Conservation (phyloP, 2,888 invertebrate species). For the Chloroclysta siterata region DNA sequence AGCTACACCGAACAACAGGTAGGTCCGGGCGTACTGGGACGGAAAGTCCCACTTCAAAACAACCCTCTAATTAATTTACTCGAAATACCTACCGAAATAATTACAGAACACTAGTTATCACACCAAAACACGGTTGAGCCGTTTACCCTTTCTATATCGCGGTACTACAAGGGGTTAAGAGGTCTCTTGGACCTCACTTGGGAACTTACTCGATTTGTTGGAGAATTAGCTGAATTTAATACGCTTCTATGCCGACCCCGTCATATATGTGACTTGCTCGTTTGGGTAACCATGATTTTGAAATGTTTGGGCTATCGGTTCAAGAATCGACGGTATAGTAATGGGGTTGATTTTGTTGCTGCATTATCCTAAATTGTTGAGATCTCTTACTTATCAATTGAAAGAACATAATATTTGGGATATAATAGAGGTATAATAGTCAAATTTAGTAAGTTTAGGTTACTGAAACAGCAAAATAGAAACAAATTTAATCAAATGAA, state of each 20-base stretch:
- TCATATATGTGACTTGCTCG: conserved; percentile 61
- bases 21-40: conserved; percentile 4
- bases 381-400: too few species aligned
- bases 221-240: conserved; percentile 71
- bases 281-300: conserved; percentile 47
- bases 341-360: not conserved
- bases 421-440: too few species aligned
- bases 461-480: too few species aligned
- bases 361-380: too few species aligned
- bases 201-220: conserved; percentile 68
- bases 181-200: conserved; percentile 61
- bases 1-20: conserved; percentile 27
- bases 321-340: too few species aligned
- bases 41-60: conserved; percentile 7
- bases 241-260: conserved; percentile 52
- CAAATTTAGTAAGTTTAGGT: too few species aligned
- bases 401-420: too few species aligned
- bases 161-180: conserved; percentile 50
- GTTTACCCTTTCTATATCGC: conserved; percentile 56
- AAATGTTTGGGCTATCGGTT: conserved; percentile 11
- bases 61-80: conserved; percentile 29
- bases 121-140: conserved; percentile 55
- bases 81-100: conserved; percentile 27
- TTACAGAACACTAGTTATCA: conserved; percentile 44
- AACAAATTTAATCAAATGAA: too few species aligned